Percentiles rank a stretch among this genome's conserved stretches.
Evolutionary conservation across 2,797 vertebrate species (phyloP).

Genomic region (Masticophis lateralis): DNA sequence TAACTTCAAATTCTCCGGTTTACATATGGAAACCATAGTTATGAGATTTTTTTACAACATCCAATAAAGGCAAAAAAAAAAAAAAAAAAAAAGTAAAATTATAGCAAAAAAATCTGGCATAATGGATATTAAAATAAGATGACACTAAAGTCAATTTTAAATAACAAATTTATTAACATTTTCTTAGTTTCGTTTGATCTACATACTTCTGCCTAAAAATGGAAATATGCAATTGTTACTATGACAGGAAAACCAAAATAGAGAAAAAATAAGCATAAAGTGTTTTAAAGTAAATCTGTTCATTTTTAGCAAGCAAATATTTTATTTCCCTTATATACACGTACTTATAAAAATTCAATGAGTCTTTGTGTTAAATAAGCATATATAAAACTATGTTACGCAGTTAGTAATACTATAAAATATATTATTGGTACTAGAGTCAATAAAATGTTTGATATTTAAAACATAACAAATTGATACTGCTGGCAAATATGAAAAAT

Average conservation of each 20-base stretch:
- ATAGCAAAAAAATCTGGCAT: background rate
- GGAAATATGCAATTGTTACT: background rate
- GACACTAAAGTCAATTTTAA: conserved; percentile 20
- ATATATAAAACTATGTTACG: background rate
- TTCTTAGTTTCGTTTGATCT: background rate
- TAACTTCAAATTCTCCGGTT: background rate
- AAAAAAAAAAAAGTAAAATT: background rate
- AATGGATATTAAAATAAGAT: conserved; percentile 1
- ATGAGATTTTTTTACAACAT: background rate
- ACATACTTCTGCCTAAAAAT: conserved; percentile 8
- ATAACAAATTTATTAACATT: conserved; percentile 7
- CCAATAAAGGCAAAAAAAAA: background rate
- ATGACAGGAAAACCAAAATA: background rate
- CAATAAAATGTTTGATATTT: background rate
- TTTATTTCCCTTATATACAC: background rate
- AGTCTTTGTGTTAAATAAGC: background rate
- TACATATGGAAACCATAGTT: background rate
- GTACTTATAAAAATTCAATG: background rate
- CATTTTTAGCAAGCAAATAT: conserved; percentile 4
- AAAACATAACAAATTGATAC: background rate
- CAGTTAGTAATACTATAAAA: background rate
- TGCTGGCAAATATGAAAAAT: conserved; percentile 7
- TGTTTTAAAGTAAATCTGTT: background rate
- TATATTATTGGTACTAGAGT: background rate
- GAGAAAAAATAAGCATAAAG: conserved; percentile 1